These are phyloP conservation scores for Tetraodon nigroviridis DNA, from an alignment of 2,113 vertebrate species.

Conservation along the genomic window DNA sequence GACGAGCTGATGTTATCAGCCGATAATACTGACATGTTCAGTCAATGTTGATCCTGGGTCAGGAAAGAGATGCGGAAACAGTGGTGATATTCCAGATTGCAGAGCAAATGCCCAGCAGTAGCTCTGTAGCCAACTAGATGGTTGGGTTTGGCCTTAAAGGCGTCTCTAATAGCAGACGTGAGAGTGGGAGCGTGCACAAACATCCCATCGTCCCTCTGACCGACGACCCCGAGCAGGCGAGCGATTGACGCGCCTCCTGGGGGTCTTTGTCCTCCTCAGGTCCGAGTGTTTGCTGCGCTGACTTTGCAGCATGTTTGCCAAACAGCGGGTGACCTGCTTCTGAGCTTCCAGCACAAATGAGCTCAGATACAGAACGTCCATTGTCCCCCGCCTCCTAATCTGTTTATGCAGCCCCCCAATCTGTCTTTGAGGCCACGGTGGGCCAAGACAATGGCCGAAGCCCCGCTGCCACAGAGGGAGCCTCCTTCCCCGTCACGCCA, in stretches of 20 bases:
- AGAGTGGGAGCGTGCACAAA: not conserved
- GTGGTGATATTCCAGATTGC: too few species aligned
- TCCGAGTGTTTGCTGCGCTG: conserved; percentile 7
- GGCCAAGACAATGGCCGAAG: conserved; percentile 79
- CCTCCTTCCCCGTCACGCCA: too few species aligned
- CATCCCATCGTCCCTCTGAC: not conserved
- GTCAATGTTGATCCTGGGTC: too few species aligned
- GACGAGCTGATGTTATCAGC: too few species aligned
- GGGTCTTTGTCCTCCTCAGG: conserved; percentile 30
- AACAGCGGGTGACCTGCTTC: conserved; percentile 63
- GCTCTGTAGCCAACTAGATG: too few species aligned
- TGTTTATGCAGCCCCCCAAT: conserved; percentile 93
- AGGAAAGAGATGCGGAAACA: too few species aligned
- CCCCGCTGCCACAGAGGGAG: conserved; percentile 69
- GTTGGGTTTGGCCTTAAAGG: too few species aligned
- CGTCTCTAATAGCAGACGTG: too few species aligned
- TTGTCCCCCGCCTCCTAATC: conserved; percentile 87
- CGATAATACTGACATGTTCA: too few species aligned
- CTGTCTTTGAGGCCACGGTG: conserved; percentile 51
- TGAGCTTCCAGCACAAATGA: conserved; percentile 63
- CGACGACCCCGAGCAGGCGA: conserved; percentile 7
- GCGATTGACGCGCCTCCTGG: conserved; percentile 2
- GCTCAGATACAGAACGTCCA: conserved; percentile 77
- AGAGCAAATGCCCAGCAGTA: too few species aligned
- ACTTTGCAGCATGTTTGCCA: conserved; percentile 28